Evolutionary conservation across 1,140 invertebrate genomes (phyloP).

Genomic region (Pachyrhynchus sulphureomaculatus): DNA sequence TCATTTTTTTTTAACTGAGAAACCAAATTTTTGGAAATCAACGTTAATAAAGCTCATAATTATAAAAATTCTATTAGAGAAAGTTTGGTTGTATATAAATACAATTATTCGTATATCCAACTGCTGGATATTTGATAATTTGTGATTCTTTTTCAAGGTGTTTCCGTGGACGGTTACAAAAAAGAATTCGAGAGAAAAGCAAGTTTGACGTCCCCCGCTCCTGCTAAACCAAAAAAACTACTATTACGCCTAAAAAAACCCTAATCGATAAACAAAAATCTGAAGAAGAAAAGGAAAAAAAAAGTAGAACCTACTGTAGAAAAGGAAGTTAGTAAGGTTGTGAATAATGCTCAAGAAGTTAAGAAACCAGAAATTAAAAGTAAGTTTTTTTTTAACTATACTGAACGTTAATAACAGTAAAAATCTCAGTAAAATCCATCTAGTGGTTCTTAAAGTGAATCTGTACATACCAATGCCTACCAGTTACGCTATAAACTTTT

Average conservation of each 20-base stretch:
- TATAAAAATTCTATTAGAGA: too few relatives aligned
- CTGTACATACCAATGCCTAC: slow-evolving; percentile 10
- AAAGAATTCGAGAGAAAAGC: slow-evolving; percentile 79
- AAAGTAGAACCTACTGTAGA: slow-evolving; percentile 29
- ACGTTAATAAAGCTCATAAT: too few relatives aligned
- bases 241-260: slow-evolving; percentile 36
- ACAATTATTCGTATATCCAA: too few relatives aligned
- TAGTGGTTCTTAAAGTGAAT: too few relatives aligned
- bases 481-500: too few relatives aligned
- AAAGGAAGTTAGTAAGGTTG: slow-evolving; percentile 26
- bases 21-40: too few relatives aligned
- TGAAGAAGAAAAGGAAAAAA: slow-evolving; percentile 45
- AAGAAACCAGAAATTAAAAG: slow-evolving; percentile 41
- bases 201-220: slow-evolving; percentile 59
- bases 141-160: slow-evolving; percentile 50
- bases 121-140: too few relatives aligned
- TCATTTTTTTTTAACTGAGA: too few relatives aligned
- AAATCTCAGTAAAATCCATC: too few relatives aligned
- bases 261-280: slow-evolving; percentile 44
- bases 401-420: too few relatives aligned
- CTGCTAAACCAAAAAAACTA: slow-evolving; percentile 48
- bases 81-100: too few relatives aligned
- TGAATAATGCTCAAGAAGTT: slow-evolving; percentile 23
- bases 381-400: too few relatives aligned
- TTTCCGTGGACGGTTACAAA: slow-evolving; percentile 80